A percentile compares a stretch with the other conserved stretches of the same genome.
Evolutionary conservation across 2,113 vertebrate species (phyloP).

Genomic region (Zapornia atra): DNA sequence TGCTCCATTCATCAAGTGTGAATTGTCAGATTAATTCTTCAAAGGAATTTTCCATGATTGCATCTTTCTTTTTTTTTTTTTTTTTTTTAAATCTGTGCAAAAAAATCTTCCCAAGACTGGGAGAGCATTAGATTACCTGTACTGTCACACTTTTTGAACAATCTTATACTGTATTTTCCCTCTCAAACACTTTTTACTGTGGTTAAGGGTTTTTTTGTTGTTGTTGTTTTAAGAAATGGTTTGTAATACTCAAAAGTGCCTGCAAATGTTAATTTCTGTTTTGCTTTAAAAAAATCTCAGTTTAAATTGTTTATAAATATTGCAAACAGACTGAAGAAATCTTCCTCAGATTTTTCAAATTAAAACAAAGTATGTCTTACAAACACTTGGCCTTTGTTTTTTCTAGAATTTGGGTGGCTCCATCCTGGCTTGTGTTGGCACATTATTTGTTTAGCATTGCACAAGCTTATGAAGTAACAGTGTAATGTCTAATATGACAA

Average conservation of each 20-base stretch:
- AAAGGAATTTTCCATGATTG: not conserved
- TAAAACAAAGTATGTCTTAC: not conserved
- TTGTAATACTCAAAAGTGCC: not conserved
- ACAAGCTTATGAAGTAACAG: not conserved
- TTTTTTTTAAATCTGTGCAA: not conserved
- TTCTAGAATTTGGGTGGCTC: not conserved
- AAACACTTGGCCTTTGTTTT: not conserved
- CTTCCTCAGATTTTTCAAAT: constrained; percentile 10
- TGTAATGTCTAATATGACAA: not conserved
- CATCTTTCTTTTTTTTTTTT: not conserved
- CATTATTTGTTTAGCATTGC: not conserved
- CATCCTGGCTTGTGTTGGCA: not conserved
- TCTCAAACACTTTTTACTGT: not conserved
- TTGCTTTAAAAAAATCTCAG: not conserved
- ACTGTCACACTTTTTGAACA: not conserved
- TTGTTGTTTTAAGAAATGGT: not conserved
- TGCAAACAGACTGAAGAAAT: not conserved
- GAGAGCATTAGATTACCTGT: not conserved
- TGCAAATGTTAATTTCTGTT: not conserved
- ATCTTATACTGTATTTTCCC: not conserved
- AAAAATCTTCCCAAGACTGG: too few species aligned
- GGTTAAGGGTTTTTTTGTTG: not conserved
- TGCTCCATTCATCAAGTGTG: not conserved
- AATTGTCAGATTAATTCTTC: not conserved
- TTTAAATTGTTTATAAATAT: not conserved